Conservation (phyloP, 2,888 invertebrate species). For the Spatulosminthurus flaviceps region DNA sequence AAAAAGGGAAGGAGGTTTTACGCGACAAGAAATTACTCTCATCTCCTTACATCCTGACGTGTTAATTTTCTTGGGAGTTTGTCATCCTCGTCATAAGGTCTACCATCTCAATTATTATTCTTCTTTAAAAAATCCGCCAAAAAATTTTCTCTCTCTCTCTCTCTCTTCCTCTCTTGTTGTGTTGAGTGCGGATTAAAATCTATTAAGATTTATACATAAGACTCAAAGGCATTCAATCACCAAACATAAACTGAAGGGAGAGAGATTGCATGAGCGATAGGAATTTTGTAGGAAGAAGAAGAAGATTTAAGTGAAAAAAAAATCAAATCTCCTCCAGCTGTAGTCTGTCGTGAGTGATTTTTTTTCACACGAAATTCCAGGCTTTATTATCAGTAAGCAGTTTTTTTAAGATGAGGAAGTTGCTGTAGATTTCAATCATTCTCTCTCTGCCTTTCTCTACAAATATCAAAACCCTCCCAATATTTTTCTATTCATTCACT, state of each 20-base stretch:
- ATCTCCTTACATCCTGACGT: conserved; percentile 17
- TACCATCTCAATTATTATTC: background rate
- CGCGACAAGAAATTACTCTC: conserved; percentile 35
- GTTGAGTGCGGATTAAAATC: conserved; percentile 13
- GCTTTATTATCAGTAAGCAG: background rate
- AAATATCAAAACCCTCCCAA: background rate
- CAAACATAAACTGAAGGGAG: background rate
- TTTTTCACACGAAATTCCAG: background rate
- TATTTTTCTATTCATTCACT: background rate
- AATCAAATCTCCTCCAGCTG: conserved; percentile 1
- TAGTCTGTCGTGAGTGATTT: background rate
- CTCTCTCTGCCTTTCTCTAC: too few relatives aligned
- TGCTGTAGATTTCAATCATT: too few relatives aligned
- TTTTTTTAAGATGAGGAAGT: background rate
- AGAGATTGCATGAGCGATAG: background rate
- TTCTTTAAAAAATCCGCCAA: background rate
- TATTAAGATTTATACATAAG: conserved; percentile 5
- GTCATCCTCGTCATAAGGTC: conserved; percentile 4
- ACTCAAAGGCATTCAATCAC: background rate
- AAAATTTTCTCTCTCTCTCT: too few relatives aligned
- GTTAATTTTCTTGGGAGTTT: conserved; percentile 33
- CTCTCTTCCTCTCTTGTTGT: too few relatives aligned
- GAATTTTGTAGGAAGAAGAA: background rate
- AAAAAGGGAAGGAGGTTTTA: background rate
- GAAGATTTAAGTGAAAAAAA: background rate